These are phyloP conservation scores for Semibalanus balanoides DNA, from an alignment of 1,140 invertebrate species.

Conservation along the genomic window DNA sequence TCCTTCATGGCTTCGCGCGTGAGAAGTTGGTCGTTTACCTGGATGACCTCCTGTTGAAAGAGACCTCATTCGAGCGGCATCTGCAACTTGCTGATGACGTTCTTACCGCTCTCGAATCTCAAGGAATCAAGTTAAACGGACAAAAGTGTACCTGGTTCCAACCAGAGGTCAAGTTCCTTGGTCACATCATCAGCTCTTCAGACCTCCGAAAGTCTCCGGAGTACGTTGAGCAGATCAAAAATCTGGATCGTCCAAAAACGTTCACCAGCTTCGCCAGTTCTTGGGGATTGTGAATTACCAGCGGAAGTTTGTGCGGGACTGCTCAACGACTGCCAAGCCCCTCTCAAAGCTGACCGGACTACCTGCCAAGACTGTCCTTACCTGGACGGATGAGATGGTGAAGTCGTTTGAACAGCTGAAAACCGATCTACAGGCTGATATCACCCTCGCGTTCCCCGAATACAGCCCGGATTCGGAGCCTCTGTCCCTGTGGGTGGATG, in stretches of 20 bases:
- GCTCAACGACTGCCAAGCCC: slow-evolving; percentile 4
- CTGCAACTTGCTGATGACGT: too few species aligned
- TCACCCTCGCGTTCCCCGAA: slow-evolving; percentile 5
- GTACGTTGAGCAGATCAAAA: too few species aligned
- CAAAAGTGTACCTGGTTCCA: too few species aligned
- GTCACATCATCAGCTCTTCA: too few species aligned
- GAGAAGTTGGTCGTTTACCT: slow-evolving; percentile 7
- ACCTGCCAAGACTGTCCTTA: not conserved
- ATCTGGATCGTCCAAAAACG: too few species aligned
- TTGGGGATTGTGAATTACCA: slow-evolving; percentile 1
- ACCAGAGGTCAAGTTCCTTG: too few species aligned
- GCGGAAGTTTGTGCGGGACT: not conserved
- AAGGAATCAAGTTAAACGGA: too few species aligned
- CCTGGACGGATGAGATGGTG: too few species aligned
- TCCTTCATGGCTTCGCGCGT: slow-evolving; percentile 6
- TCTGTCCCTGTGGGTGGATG: slow-evolving; percentile 7
- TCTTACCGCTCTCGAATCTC: too few species aligned
- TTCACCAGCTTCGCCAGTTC: too few species aligned
- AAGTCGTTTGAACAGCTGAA: not conserved
- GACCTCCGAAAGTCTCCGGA: too few species aligned
- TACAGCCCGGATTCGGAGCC: not conserved
- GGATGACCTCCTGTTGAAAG: slow-evolving; percentile 7
- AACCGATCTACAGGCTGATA: not conserved
- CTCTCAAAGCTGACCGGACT: slow-evolving; percentile 6
- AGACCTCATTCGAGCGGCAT: not conserved